phyloP scores from a whole-genome alignment of 2,113 vertebrate genomes.

The Cathartes aura region DNA sequence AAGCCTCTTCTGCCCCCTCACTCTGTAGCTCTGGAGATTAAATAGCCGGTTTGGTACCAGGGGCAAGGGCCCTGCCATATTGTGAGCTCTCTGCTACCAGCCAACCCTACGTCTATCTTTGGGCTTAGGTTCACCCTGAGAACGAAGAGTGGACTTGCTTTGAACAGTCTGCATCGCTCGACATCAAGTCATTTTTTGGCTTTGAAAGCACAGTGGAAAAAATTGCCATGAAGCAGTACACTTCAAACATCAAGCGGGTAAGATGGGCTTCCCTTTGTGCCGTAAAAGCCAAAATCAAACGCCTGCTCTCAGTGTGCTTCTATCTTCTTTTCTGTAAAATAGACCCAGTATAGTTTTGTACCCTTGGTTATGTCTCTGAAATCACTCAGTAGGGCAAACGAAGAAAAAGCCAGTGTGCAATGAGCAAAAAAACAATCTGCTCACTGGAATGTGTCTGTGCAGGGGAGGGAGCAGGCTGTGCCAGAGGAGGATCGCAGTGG shows the following conservation, averaged over 20 bases:
- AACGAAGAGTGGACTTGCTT: constrained; percentile 89
- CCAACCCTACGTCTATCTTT: neutral
- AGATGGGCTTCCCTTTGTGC: neutral
- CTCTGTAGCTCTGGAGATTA: neutral
- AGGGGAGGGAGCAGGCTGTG: neutral
- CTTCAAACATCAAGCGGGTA: constrained; percentile 83
- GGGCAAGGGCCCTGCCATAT: neutral
- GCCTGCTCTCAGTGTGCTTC: neutral
- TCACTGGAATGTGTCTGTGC: neutral
- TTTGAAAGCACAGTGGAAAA: constrained; percentile 86
- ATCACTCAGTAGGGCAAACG: neutral
- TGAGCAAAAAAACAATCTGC: neutral
- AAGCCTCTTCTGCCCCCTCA: neutral
- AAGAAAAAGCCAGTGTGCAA: neutral
- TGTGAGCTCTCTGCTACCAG: neutral
- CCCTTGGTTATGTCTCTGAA: neutral
- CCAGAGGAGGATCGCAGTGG: neutral
- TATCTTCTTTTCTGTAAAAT: neutral
- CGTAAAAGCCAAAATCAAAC: fast-evolving
- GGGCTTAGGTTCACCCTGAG: constrained; percentile 83
- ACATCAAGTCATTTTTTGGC: constrained; percentile 87
- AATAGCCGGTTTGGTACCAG: neutral
- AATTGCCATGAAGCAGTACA: constrained; percentile 89
- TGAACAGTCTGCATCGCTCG: constrained; percentile 84
- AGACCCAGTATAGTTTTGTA: neutral